These are phyloP conservation scores for Cheirogaleus medius DNA, from an alignment of 2,113 vertebrate genomes.

Conservation along the genomic window DNA sequence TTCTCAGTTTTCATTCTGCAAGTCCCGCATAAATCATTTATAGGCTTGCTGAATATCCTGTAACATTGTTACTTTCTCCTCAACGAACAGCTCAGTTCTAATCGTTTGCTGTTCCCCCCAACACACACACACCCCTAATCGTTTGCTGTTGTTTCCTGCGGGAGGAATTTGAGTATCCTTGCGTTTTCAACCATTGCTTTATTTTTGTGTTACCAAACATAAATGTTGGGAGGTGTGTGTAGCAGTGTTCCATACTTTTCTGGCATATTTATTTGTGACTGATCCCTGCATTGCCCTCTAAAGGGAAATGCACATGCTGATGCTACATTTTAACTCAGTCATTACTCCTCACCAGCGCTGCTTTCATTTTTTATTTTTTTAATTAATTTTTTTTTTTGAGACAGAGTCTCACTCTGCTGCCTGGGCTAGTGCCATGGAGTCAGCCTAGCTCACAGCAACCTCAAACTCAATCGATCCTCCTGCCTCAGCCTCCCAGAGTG, in stretches of 20 bases:
- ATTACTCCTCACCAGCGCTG: fast-evolving
- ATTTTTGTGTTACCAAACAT: background rate
- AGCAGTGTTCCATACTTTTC: background rate
- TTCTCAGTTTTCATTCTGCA: background rate
- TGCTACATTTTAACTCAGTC: background rate
- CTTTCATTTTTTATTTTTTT: background rate
- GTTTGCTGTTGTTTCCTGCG: background rate
- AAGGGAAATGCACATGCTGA: background rate
- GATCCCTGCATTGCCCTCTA: background rate
- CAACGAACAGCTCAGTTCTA: background rate
- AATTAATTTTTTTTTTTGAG: too few species aligned
- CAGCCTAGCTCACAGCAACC: too few species aligned
- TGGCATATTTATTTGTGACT: background rate
- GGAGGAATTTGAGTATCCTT: background rate
- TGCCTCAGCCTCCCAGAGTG: too few species aligned
- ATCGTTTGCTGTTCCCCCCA: background rate
- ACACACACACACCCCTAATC: background rate
- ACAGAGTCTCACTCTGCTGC: too few species aligned
- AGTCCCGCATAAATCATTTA: background rate
- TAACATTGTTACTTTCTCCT: background rate
- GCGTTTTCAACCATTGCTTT: background rate
- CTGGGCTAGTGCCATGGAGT: fast-evolving
- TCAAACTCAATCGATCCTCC: too few species aligned
- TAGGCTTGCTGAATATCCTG: background rate
- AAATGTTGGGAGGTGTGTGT: background rate